Evolutionary conservation across 2,113 vertebrate genomes (phyloP).

Genomic region (Myrmophylax atrothorax): DNA sequence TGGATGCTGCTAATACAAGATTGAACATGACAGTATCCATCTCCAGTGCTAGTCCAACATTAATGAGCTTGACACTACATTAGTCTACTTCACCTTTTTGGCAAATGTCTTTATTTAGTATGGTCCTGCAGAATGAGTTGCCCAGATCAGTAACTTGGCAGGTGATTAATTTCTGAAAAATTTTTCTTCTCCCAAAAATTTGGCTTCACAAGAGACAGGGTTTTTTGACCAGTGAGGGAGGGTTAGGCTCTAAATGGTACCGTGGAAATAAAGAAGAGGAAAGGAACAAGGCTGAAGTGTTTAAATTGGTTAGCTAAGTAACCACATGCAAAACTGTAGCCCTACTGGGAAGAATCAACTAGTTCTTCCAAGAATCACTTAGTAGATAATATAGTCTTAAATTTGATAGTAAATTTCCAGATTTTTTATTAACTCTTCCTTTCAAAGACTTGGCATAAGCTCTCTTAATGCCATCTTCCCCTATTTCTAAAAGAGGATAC

Average conservation of each 20-base stretch:
- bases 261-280: background rate
- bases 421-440: background rate
- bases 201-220: background rate
- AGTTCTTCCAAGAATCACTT: background rate
- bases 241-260: background rate
- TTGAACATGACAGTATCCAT: slow-evolving; percentile 34
- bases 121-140: background rate
- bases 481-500: background rate
- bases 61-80: slow-evolving; percentile 53
- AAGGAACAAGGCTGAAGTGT: background rate
- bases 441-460: background rate
- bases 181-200: background rate
- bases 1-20: slow-evolving; percentile 38
- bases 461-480: background rate
- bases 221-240: background rate
- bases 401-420: background rate
- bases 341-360: background rate
- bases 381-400: background rate
- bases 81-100: slow-evolving; percentile 19
- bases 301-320: background rate
- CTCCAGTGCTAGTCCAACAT: slow-evolving; percentile 14
- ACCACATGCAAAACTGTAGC: background rate
- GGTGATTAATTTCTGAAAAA: background rate
- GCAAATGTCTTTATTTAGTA: slow-evolving; percentile 19
- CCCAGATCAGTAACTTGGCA: background rate